phyloP scores from a whole-genome alignment of 2,797 vertebrate genomes.

The Neosilurus mollespiculum region DNA sequence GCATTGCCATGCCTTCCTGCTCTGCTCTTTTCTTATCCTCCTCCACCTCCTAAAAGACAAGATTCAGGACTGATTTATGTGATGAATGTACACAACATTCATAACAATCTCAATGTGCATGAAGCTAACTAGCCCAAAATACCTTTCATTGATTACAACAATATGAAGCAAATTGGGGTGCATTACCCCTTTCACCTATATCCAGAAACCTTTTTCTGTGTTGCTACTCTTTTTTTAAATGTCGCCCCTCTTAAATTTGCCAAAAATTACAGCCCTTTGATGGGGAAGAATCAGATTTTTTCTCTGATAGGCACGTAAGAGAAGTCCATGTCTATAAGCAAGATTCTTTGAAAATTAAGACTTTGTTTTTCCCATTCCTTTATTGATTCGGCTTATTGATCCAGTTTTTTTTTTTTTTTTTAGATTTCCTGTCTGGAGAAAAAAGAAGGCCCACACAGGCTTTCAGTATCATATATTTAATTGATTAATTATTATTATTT shows the following conservation, averaged over 20 bases:
- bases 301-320: neutral
- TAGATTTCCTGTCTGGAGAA: too few relatives aligned
- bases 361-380: too few relatives aligned
- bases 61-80: neutral
- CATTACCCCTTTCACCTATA: neutral
- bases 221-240: neutral
- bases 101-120: neutral
- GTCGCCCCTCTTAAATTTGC: neutral
- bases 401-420: too few relatives aligned
- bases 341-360: too few relatives aligned
- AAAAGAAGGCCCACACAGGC: too few relatives aligned
- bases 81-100: neutral
- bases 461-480: too few relatives aligned
- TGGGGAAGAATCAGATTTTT: neutral
- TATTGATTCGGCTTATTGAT: too few relatives aligned
- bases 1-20: slow-evolving; percentile 85
- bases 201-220: neutral
- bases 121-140: neutral
- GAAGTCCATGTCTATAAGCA: too few relatives aligned
- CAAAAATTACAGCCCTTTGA: neutral
- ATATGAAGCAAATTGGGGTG: neutral
- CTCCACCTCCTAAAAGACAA: slow-evolving; percentile 87
- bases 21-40: slow-evolving; percentile 92
- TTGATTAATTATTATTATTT: too few relatives aligned
- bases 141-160: neutral